Evolutionary conservation across 2,888 invertebrate genomes (phyloP), one percentile per base, ranked within the genome.

Genomic region (Lithosia quadra): DNA sequence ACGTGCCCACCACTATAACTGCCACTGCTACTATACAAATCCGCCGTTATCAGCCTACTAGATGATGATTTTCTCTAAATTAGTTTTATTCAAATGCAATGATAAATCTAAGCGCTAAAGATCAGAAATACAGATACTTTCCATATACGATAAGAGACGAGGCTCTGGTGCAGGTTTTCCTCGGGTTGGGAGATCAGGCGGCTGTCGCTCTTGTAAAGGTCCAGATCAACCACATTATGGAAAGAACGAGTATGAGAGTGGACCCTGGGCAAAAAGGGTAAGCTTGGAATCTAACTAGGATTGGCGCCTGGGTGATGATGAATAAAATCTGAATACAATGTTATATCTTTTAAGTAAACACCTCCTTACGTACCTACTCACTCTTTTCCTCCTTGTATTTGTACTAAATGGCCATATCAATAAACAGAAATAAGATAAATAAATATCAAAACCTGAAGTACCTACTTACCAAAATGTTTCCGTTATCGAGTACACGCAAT

Each of bases 1-100:
- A 91, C 92, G 91, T 90, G 91, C 69, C 74, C 63, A 49, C 63
- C 74, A 72, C 71, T 79, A 74, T n/a, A n/a, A n/a, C 68, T 75
- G 81, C 74, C 73, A 73, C 72, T 76, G 18, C 81, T n/a, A n/a
- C 49, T 49, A n/a, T n/a, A 24, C 64, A 69, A 58, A 49, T 62
- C 28, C 11, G 60, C 69, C 68, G 60, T 68, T 69, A 53, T 69
- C 75, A 79, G 75, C 76, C 75, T 80, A 80, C 74, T 78, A 69
- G 78, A 78, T 80, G 78, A 80, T 75, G 72, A 76, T 80, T 82
- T 81, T 80, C 67, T 61, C 66, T 67, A 65, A 68, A 58, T 57
- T 61, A 69, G 18, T 59, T 58, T 63, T 36, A 71, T 28, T 22
- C 36, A 60, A 66, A 63, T 13, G 57, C 57, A 68, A 56, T 43